Base-by-base conservation (phyloP, 2,113 vertebrate species). In the Xerus inauris region DNA sequence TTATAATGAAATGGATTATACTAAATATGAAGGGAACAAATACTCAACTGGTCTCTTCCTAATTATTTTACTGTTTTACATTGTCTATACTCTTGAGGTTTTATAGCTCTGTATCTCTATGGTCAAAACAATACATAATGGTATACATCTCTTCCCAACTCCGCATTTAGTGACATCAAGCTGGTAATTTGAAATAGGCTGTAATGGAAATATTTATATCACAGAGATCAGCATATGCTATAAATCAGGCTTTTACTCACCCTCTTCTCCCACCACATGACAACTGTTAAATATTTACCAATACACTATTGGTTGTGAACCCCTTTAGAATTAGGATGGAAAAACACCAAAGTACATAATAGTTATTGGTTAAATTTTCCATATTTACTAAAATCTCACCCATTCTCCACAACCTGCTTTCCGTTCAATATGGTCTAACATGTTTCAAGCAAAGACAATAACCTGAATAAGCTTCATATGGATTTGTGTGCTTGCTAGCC, bases 1-100 rank as follows among this genome's bases (percentile, higher is more conserved):
- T 82, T 82, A 84, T 30, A 96, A 73, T 22, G 9, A 97, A 87
- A 86, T 90, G 57, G 35, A n/a, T 5, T 69, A 26, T 77, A 64
- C 69, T 87, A 69, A 96, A 94, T 91, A 73, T n/a, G 82, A 91
- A 91, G 59, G 14, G 88, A 85, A 87, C 82, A 87, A 51, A 81
- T 54, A 49, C 5, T 80, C 19, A 93, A 77, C 17, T 87, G 17
- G 77, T 77, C 16, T 72, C 28, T 88, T 89, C 16, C 24, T 71
- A 89, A 38, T 40, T 67, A 69, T 38, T 59, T 65, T 62, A 89
- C 26, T 67, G 32, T 83, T 79, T 92, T 91, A 71, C 62, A 42
- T 96, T 35, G 67, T 69, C 26, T 84, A 54, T 30, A 42, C 26
- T 75, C 45, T 47, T 88, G 26, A 85, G 51, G 26, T 92, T 87